These are phyloP conservation scores for Pedetes capensis DNA, from an alignment of 2,113 vertebrate genomes.

Conservation along the genomic window DNA sequence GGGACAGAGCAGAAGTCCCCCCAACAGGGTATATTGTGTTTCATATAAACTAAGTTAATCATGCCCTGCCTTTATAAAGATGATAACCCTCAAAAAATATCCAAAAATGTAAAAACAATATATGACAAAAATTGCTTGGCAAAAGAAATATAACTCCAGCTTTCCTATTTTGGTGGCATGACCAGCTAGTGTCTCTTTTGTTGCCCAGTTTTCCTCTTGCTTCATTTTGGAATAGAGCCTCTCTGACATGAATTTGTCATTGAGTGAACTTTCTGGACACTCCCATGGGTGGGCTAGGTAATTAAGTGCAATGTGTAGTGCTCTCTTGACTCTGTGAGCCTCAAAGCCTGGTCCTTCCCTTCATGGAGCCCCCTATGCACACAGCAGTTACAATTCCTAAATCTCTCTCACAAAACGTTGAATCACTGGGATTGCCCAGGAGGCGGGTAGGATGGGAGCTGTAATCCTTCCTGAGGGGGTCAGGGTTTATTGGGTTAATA, in stretches of 20 bases:
- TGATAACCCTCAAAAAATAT: not conserved
- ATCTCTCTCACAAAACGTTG: not conserved
- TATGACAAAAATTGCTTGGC: not conserved
- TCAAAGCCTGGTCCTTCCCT: too few relatives aligned
- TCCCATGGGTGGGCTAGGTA: not conserved
- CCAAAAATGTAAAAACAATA: not conserved
- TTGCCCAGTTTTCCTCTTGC: not conserved
- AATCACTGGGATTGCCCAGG: fast-evolving
- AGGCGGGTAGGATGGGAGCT: not conserved
- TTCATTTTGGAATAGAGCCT: not conserved
- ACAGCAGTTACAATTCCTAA: not conserved
- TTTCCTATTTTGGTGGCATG: not conserved
- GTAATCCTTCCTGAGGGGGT: not conserved
- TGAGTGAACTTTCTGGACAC: not conserved
- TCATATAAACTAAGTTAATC: not conserved
- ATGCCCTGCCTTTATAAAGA: not conserved
- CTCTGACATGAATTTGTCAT: not conserved
- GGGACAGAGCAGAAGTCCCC: not conserved
- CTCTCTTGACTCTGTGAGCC: not conserved
- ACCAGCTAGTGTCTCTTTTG: not conserved
- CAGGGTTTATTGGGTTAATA: not conserved
- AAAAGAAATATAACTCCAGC: not conserved
- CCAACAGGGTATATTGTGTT: not conserved
- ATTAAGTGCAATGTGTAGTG: not conserved
- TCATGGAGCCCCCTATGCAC: not conserved